Evolutionary conservation across 2,797 vertebrate species (phyloP), one percentile per base, ranked within the genome.

Genomic region (Pangasius macronema): DNA sequence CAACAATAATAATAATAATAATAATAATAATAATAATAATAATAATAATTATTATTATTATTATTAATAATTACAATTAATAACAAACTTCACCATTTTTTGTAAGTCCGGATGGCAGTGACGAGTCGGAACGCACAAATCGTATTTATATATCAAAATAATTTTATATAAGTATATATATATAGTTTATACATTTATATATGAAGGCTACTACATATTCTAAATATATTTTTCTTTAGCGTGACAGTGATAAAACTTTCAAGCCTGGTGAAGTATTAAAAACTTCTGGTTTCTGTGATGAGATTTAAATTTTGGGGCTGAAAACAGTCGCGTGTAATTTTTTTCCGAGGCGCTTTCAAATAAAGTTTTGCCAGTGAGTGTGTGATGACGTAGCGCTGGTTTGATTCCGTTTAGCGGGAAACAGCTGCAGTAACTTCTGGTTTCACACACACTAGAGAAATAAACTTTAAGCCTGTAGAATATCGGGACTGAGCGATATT

Each of bases 331-430:
- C 0, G 2, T 33, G 1, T 27, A 6, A 33, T 33, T 53, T 55
- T 30, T 67, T 51, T 11, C 18, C 1, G 0, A 3, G 0, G 16
- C n/a, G 1, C 14, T 22, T 85, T 61, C n/a, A 85, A 63, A 77
- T 85, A 77, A 77, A 76, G 91, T 90, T 75, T 76, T 67, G 2
- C 0, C 7, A 13, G 63, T 70, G 61, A 24, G 46, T 33, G 57
- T 7, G 73, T 63, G 61, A 22, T 88, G 85, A 89, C 89, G 91
- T 88, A 30, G 51, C 33, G 33, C 42, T 22, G 61, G 3, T 63
- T 87, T 33, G 85, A 87, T 70, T 87, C 49, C 70, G 53, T 76
- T 68, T 51, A 27, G 91, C 89, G 89, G 90, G 89, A 91, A 91
- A 65, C 80, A 36, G 49, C 42, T 27, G 36, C 72, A 51, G 57